Evolutionary conservation across 1,140 invertebrate genomes (phyloP), one percentile per base, ranked within the genome.

Genomic region (Zophobas morio): DNA sequence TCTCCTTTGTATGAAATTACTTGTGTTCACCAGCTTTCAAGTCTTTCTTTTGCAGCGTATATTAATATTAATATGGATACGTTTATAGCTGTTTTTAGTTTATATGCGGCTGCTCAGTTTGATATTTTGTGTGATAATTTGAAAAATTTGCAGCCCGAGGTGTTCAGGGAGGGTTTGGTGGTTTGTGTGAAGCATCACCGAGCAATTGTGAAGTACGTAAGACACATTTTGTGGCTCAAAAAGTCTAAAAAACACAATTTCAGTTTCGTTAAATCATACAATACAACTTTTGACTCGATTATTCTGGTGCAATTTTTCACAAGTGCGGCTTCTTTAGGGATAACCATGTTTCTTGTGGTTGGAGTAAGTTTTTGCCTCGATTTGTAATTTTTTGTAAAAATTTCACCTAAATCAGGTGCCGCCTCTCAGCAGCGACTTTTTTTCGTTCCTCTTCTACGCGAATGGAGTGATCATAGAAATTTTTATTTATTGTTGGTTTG

Each of bases 1-100:
- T 66, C 60, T 42, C 60, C 60, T 1, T 42, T 40, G 37, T 66
- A 66, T 32, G 60, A 66, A 66, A 66, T 66, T 42, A 40, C 39
- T 37, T 66, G 42, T 32, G 8, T 40, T 42, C 42, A 40, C n/a
- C 60, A 66, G 33, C n/a, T 66, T n/a, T 40, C n/a, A n/a, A 66
- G 60, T 42, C 6, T 5, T 32, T 42, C 0, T 33, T 32, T 32
- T n/a, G 42, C 42, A n/a, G 39, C 36, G 1, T 6, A n/a, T 1
- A 20, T 36, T 36, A 40, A 8, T 66, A 36, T 66, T 6, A 66
- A 66, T 5, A 42, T 66, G 37, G 60, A 66, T 40, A 42, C 39
- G 0, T 5, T 66, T 20, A 66, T 66, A 20, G 60, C 60, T 2
- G 60, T 39, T 42, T 42, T 66, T 20, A 66, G 42, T 5, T 20